Conservation (phyloP, 1,140 invertebrate species). For the Amphibalanus amphitrite region DNA sequence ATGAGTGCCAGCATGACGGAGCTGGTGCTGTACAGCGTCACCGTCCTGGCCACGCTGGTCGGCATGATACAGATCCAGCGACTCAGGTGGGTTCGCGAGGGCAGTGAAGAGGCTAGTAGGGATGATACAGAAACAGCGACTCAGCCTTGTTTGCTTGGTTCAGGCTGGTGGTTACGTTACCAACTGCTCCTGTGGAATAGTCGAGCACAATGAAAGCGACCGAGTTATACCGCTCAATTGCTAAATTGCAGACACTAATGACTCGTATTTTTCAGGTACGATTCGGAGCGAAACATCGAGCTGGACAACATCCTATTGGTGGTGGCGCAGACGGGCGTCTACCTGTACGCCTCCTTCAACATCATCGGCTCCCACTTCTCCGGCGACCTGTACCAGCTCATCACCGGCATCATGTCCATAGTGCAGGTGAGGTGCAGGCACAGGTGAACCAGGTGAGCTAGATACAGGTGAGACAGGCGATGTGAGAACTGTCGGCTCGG, state of each 20-base stretch:
- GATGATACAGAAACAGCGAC: no score
- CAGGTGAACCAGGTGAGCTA: no score
- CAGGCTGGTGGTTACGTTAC: no score
- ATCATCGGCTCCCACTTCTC: slow-evolving; percentile 67
- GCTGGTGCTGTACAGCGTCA: slow-evolving; percentile 50
- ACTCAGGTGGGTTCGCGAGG: slow-evolving; percentile 40
- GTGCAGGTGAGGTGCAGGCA: slow-evolving; percentile 53
- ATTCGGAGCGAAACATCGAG: slow-evolving; percentile 49
- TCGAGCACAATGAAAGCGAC: no score
- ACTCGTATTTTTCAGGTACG: background rate
- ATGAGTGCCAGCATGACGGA: slow-evolving; percentile 84
- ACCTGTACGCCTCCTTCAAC: slow-evolving; percentile 83
- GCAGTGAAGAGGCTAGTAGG: no score
- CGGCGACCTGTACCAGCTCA: slow-evolving; percentile 23
- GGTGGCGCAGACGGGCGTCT: slow-evolving; percentile 81
- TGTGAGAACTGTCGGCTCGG: no score
- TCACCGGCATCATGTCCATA: no score
- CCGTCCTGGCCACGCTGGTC: slow-evolving; percentile 24
- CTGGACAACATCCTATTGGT: slow-evolving; percentile 83
- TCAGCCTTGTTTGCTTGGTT: no score
- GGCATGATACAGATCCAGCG: slow-evolving; percentile 16
- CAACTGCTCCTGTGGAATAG: no score
- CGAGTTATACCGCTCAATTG: no score
- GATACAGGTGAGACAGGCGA: no score
- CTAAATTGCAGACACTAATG: no score